phyloP scores from a whole-genome alignment of 2,113 vertebrate genomes.

The Proterorhinus semilunaris region DNA sequence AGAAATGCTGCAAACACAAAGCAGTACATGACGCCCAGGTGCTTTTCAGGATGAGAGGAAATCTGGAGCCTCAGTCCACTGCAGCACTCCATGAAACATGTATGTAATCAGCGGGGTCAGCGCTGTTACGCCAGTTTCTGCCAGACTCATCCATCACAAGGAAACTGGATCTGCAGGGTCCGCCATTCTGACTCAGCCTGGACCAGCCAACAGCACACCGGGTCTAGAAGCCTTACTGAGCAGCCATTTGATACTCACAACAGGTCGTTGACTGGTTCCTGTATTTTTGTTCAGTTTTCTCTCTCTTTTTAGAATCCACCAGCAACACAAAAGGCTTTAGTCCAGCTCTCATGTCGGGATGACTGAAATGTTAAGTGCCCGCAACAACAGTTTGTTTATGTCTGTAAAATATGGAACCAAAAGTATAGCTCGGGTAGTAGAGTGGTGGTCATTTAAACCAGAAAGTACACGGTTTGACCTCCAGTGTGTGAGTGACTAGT shows the following conservation, averaged over 20 bases:
- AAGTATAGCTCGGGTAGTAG: too few species aligned
- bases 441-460: too few species aligned
- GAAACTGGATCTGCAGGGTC: constrained; percentile 69
- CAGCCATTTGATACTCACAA: constrained; percentile 44
- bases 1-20: constrained; percentile 7
- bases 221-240: constrained; percentile 36
- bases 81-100: constrained; percentile 72
- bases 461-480: too few species aligned
- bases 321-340: constrained; percentile 34
- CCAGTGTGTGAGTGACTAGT: too few species aligned
- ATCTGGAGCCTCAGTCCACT: constrained; percentile 29
- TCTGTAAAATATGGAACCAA: too few species aligned
- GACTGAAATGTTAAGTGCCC: constrained; percentile 45
- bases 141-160: constrained; percentile 69
- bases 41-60: constrained; percentile 10
- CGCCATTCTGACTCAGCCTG: constrained; percentile 49
- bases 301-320: constrained; percentile 17
- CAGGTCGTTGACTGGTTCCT: constrained; percentile 47
- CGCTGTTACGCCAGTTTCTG: constrained; percentile 52
- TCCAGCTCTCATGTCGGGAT: constrained; percentile 51
- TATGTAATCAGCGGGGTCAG: constrained; percentile 73
- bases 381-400: too few species aligned
- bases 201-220: constrained; percentile 56
- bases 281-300: constrained; percentile 32
- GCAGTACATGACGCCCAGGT: constrained; percentile 19